These are phyloP conservation scores for Octomys mimax DNA, from an alignment of 2,797 vertebrate genomes.

Conservation along the genomic window DNA sequence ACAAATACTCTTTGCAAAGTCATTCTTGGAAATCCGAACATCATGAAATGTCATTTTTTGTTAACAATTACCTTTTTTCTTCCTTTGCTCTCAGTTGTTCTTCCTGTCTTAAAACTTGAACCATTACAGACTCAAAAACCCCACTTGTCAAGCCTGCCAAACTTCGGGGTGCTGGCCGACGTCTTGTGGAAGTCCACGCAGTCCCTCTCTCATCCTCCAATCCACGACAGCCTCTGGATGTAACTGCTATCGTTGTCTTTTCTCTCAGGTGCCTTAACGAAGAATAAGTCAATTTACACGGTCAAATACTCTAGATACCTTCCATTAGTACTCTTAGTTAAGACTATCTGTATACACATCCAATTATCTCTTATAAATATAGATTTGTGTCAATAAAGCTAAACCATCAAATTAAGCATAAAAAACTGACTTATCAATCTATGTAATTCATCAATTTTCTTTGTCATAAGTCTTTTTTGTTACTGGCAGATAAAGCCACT, in stretches of 20 bases:
- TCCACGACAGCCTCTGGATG: slow-evolving; percentile 95
- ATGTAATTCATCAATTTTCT: slow-evolving; percentile 30
- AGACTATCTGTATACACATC: neutral
- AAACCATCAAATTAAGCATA: slow-evolving; percentile 44
- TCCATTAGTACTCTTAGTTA: slow-evolving; percentile 31
- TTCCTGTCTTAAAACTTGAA: slow-evolving; percentile 95
- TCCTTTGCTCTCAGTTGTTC: slow-evolving; percentile 97
- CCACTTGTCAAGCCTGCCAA: slow-evolving; percentile 93
- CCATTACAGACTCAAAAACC: slow-evolving; percentile 96
- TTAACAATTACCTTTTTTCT: slow-evolving; percentile 94
- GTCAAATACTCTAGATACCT: slow-evolving; percentile 70
- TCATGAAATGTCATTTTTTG: slow-evolving; percentile 70
- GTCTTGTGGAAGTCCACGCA: slow-evolving; percentile 93
- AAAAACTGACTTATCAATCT: neutral
- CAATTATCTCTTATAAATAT: slow-evolving; percentile 35
- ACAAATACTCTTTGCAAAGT: slow-evolving; percentile 65
- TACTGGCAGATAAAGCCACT: slow-evolving; percentile 47
- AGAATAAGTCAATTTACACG: slow-evolving; percentile 85
- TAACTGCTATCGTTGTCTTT: slow-evolving; percentile 95
- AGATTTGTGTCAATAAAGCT: slow-evolving; percentile 37
- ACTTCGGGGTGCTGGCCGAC: slow-evolving; percentile 93
- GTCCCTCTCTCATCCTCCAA: slow-evolving; percentile 93
- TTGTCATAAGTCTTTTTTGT: slow-evolving; percentile 7
- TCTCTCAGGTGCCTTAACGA: slow-evolving; percentile 94
- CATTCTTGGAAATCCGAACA: slow-evolving; percentile 68